Evolutionary conservation across 2,797 vertebrate genomes (phyloP), one percentile per base, ranked within the genome.

Genomic region (Pipistrellus kuhlii): DNA sequence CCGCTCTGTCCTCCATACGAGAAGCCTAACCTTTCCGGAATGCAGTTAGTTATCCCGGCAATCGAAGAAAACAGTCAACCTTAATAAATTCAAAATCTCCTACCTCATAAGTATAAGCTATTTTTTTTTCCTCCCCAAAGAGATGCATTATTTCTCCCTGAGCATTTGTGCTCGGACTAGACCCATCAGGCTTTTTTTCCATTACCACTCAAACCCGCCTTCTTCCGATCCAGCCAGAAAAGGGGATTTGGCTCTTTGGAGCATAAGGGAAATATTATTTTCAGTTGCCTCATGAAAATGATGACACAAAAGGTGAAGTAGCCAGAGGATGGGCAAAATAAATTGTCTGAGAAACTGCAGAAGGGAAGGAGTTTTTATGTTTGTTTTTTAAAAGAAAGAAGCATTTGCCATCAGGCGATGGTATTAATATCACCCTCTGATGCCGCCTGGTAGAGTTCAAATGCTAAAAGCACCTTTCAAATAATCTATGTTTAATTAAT

Each of bases 401-500:
- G 84, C 48, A 53, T 88, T 46, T 89, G 76, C 83, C 76, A 87
- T 57, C 59, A 38, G 86, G 81, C n/a, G 30, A 38, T 82, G 90
- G 51, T 90, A 85, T 53, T 97, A 94, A 87, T 94, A 90, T 84
- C 71, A 57, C 57, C 73, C 32, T 82, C 85, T 32, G 76, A 92
- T 1, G 57, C 86, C 95, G 75, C 71, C 51, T 82, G 11, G 75
- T 85, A 85, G 86, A 93, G 92, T 95, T 96, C 92, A 97, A 90
- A 97, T 32, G 94, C 83, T 94, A 91, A 96, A 72, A 95, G 92
- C 68, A 82, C 94, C 96, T 96, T 92, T 89, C 88, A 92, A 91
- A 95, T 96, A 94, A 91, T 94, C 94, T 95, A 59, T 90, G 92
- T 96, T 96, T 97, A 97, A 97, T 97, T 97, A 97, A 94, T 96